Conservation (phyloP, 2,888 invertebrate genomes). For the Bugula neritina region DNA sequence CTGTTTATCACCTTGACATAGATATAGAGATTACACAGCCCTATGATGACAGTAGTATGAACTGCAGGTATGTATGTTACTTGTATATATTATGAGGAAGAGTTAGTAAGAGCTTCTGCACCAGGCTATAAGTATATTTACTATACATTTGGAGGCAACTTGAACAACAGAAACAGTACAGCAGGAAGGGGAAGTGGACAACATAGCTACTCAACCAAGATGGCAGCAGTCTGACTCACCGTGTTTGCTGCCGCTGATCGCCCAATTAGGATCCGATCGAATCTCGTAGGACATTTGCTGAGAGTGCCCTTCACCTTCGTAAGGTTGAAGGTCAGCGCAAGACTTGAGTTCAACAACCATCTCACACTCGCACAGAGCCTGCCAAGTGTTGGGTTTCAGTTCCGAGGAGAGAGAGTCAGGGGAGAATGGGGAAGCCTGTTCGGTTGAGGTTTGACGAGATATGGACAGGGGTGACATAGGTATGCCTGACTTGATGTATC, state of each 20-base stretch:
- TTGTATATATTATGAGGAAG: too few relatives aligned
- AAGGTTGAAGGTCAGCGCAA: not conserved
- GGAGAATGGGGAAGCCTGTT: not conserved
- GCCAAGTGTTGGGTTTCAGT: constrained; percentile 1
- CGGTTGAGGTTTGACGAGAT: not conserved
- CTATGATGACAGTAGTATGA: too few relatives aligned
- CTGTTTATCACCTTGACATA: too few relatives aligned
- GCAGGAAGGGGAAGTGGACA: too few relatives aligned
- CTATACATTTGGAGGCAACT: too few relatives aligned
- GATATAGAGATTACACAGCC: too few relatives aligned
- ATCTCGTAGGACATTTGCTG: constrained; percentile 14
- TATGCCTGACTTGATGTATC: constrained; percentile 22
- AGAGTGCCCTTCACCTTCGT: not conserved
- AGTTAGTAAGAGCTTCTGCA: too few relatives aligned
- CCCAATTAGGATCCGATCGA: constrained; percentile 12
- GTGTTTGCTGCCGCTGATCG: constrained; percentile 22
- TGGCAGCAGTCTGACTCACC: too few relatives aligned
- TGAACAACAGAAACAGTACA: too few relatives aligned
- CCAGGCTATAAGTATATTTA: too few relatives aligned
- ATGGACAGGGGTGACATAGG: constrained; percentile 24
- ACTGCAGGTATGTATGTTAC: too few relatives aligned
- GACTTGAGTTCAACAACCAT: constrained; percentile 14
- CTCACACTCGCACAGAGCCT: constrained; percentile 24
- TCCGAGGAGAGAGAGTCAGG: not conserved
- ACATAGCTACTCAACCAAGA: too few relatives aligned